A percentile compares a stretch with the other conserved stretches of the same genome.
Conservation (phyloP, 2,888 invertebrate species). For the Calliphora vomitoria region DNA sequence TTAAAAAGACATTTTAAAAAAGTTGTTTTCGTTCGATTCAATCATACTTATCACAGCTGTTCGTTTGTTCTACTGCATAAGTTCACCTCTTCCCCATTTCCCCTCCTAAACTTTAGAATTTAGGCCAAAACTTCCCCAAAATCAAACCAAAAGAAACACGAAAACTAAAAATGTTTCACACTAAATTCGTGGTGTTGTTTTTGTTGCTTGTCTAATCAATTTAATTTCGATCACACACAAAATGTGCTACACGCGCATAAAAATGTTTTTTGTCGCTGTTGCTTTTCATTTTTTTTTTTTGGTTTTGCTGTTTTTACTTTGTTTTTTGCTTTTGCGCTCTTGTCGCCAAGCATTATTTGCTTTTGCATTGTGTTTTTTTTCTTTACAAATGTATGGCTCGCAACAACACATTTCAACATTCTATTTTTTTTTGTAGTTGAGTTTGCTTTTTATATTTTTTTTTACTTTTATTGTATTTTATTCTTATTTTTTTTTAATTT, state of each 20-base stretch:
- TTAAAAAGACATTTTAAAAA: too few relatives aligned
- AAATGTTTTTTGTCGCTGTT: slow-evolving; percentile 30
- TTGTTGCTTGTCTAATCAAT: slow-evolving; percentile 58
- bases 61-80: not conserved
- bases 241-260: slow-evolving; percentile 49
- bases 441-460: slow-evolving; percentile 23
- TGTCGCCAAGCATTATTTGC: slow-evolving; percentile 56
- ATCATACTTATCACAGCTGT: slow-evolving; percentile 38
- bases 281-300: slow-evolving; percentile 7
- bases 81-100: not conserved
- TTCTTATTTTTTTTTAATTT: slow-evolving; percentile 12
- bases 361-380: slow-evolving; percentile 32
- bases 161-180: slow-evolving; percentile 18
- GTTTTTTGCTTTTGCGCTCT: slow-evolving; percentile 28
- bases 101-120: slow-evolving; percentile 6
- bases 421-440: not conserved
- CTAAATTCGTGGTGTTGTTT: not conserved
- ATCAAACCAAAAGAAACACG: not conserved
- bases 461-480: slow-evolving; percentile 20
- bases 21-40: not conserved
- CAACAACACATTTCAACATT: slow-evolving; percentile 22
- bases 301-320: slow-evolving; percentile 18
- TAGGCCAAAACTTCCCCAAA: slow-evolving; percentile 56
- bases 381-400: slow-evolving; percentile 20
- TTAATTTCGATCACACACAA: slow-evolving; percentile 47